A percentile compares a stretch with the other conserved stretches of the same genome.
phyloP scores from a whole-genome alignment of 2,797 vertebrate species.

The Corythornis leucogaster region DNA sequence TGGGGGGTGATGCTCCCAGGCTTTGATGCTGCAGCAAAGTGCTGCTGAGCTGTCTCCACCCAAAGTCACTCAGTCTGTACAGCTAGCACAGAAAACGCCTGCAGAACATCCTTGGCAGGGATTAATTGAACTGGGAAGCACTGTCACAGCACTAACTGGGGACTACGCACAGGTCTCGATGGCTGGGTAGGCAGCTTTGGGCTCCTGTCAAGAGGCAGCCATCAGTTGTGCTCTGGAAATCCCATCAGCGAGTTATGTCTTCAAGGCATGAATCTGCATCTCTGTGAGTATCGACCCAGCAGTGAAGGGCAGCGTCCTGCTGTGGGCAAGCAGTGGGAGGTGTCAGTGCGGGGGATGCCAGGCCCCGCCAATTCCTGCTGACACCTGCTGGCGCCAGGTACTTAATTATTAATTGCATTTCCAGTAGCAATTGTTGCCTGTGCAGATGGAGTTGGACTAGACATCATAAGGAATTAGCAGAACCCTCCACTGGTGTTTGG shows the following conservation, averaged over 20 bases:
- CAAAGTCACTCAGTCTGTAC: not conserved
- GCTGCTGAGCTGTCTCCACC: not conserved
- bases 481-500: not conserved
- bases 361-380: not conserved
- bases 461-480: conserved; percentile 55
- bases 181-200: not conserved
- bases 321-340: not conserved
- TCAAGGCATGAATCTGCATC: not conserved
- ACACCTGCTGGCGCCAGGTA: not conserved
- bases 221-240: accelerated
- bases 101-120: not conserved
- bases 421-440: conserved; percentile 38
- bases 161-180: accelerated
- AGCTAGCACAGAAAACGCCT: not conserved
- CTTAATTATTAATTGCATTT: conserved; percentile 65
- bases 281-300: accelerated
- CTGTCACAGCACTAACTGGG: not conserved
- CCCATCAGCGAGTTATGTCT: not conserved
- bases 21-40: accelerated
- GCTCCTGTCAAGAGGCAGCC: not conserved
- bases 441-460: conserved; percentile 6
- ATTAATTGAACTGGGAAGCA: accelerated
- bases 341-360: accelerated
- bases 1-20: accelerated
- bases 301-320: not conserved